Evolutionary conservation across 2,888 invertebrate species (phyloP).

Genomic region (Catocala nupta): DNA sequence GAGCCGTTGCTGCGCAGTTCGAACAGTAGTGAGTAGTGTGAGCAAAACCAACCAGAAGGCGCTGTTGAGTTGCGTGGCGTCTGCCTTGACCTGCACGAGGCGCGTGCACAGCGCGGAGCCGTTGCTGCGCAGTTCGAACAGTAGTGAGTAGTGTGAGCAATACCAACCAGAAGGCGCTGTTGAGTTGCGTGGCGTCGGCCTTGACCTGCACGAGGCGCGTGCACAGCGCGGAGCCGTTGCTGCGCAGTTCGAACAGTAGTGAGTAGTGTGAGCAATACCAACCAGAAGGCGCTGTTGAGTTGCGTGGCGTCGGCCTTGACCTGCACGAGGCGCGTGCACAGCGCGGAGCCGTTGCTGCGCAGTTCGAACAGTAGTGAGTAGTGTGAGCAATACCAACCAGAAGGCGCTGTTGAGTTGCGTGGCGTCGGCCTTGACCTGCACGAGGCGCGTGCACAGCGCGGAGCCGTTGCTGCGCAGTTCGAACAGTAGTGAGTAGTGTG

Average conservation of each 20-base stretch:
- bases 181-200: conserved; percentile 94
- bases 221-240: conserved; percentile 98
- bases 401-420: conserved; percentile 96
- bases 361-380: conserved; percentile 93
- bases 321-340: conserved; percentile 97
- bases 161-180: conserved; percentile 97
- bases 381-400: conserved; percentile 89
- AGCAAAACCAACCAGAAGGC: conserved; percentile 94
- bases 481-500: conserved; percentile 88
- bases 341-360: conserved; percentile 97
- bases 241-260: conserved; percentile 96
- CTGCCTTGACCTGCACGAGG: no score
- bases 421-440: conserved; percentile 96
- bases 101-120: no score
- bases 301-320: conserved; percentile 94
- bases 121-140: no score
- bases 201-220: conserved; percentile 96
- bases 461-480: conserved; percentile 98
- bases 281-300: conserved; percentile 98
- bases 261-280: conserved; percentile 59
- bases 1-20: conserved; percentile 98
- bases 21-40: conserved; percentile 91
- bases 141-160: conserved; percentile 8
- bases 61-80: no score
- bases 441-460: conserved; percentile 95